Evolutionary conservation across 2,113 vertebrate species (phyloP).

Genomic region (Neopipo cinnamomea): DNA sequence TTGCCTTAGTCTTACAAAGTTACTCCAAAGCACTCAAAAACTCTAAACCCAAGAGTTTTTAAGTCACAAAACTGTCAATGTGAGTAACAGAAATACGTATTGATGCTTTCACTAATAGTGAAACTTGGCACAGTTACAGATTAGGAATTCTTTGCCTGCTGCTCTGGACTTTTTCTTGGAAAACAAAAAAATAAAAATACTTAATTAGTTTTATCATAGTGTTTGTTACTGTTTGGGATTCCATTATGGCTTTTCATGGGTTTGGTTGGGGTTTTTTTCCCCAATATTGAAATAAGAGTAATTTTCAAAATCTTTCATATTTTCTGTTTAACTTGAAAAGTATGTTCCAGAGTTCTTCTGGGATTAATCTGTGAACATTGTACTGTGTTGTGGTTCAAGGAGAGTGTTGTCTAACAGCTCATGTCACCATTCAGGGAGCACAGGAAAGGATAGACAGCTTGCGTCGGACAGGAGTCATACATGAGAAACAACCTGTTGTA

Average conservation of each 20-base stretch:
- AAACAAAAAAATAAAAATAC: background rate
- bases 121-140: background rate
- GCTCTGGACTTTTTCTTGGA: background rate
- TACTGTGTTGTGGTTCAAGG: background rate
- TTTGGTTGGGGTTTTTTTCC: background rate
- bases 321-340: background rate
- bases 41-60: background rate
- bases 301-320: background rate
- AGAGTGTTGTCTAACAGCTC: background rate
- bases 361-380: background rate
- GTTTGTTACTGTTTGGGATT: background rate
- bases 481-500: conserved; percentile 92
- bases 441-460: conserved; percentile 93
- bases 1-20: background rate
- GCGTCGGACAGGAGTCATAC: conserved; percentile 84
- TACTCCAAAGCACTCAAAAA: background rate
- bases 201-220: background rate
- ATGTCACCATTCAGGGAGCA: conserved; percentile 80
- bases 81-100: background rate
- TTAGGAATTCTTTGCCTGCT: background rate
- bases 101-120: background rate
- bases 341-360: background rate
- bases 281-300: background rate
- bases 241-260: background rate
- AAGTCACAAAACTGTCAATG: background rate